Evolutionary conservation across 2,888 invertebrate species (phyloP), one percentile per base, ranked within the genome.

Genomic region (Morpho deidamia): DNA sequence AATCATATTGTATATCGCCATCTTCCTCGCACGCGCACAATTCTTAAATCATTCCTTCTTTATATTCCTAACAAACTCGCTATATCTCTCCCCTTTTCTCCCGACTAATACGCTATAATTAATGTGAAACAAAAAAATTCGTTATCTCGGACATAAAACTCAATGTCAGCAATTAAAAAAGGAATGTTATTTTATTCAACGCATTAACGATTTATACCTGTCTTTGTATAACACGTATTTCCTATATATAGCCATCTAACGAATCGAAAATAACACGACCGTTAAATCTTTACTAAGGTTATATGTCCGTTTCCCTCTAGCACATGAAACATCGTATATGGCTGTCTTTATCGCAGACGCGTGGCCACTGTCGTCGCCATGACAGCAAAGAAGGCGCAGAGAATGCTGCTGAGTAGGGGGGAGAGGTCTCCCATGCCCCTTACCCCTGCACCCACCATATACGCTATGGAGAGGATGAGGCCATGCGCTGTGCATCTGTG

Each of bases 401-500:
- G 48, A 2, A 61, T 8, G 1, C 60, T 55, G 53, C 66, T 64
- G 37, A 58, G 50, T 0, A 58, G 8, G 0, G 72, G 56, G 53
- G 80, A 60, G 70, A 76, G 63, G 59, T 77, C 68, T 1, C 63
- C 64, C 51, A 72, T 61, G 52, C 73, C 90, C 7, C 91, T 84
- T 12, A 90, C 88, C 1, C 81, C 62, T 3, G 91, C 85, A 1
- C 91, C 91, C 7, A 88, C 81, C 71, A 90, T 70, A 64, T 90
- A 91, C 50, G 86, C 80, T 51, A 90, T 72, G 1, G 91, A 89
- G 10, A 92, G 77, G 59, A 92, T 80, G 12, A 92, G 73, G 0
- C 92, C 92, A 69, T 90, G 91, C 0, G 91, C 91, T 0, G 91
- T 91, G 68, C 92, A 92, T 61, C 92, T 92, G 74, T 0, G 7